Evolutionary conservation across 2,888 invertebrate genomes (phyloP), one percentile per base, ranked within the genome.

Genomic region (Trichopria drosophilae): DNA sequence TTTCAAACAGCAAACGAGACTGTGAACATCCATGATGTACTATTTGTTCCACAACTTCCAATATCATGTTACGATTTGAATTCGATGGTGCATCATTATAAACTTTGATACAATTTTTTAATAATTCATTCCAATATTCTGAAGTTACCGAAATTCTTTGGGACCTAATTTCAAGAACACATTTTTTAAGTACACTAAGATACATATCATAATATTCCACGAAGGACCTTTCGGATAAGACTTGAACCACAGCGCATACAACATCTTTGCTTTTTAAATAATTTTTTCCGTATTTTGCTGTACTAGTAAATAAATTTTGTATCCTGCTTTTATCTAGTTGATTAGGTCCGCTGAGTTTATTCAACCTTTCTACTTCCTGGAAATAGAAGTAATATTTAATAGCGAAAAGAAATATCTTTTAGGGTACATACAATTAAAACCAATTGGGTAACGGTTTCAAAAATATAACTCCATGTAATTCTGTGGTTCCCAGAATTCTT

Each of bases 301-400:
- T 61, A 15, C 71, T 69, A 48, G 46, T 50, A 50, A 60, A 24
- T 48, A 39, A 40, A 29, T 40, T 40, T 41, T 53, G 43, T 12
- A 59, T 51, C 45, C 72, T 66, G 52, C 69, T 76, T 10, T 12
- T 53, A 19, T 58, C 32, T 23, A 22, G 13, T 51, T 40, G 59
- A 13, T 74, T 67, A 73, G 76, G 77, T 64, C 77, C 80, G 20
- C 78, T 76, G 7, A 56, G 56, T 16, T 75, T 71, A 62, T 77
- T 77, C 67, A 69, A 74, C 63, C 80, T 80, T 58, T 81, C 79
- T 28, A 77, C 73, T 76, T 82, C 82, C 82, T 82, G 64, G 16
- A 44, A 22, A 72, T 71, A 45, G 36, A 40, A 55, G 53, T 26
- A 42, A 16, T 35, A 32, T 32, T 18, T 35, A 55, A 24, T 9